Evolutionary conservation across 1,140 invertebrate genomes (phyloP).

Genomic region (Potamilus streckersoni): DNA sequence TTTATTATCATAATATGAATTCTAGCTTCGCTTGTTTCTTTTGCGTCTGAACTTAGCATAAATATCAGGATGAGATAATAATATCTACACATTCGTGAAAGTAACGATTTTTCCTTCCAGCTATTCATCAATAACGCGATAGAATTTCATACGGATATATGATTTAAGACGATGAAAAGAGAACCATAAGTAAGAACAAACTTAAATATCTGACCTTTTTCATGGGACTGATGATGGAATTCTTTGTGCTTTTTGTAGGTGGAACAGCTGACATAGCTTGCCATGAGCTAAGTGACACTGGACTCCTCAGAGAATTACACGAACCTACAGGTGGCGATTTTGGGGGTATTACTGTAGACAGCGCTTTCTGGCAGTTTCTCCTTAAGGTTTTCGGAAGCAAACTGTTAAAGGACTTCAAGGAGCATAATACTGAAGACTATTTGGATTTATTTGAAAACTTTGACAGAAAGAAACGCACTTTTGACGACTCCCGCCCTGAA

Average conservation of each 20-base stretch:
- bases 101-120: too few relatives aligned
- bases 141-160: too few relatives aligned
- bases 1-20: too few relatives aligned
- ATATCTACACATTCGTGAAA: too few relatives aligned
- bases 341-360: conserved; percentile 23
- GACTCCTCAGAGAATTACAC: conserved; percentile 8
- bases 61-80: too few relatives aligned
- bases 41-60: too few relatives aligned
- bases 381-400: conserved; percentile 4
- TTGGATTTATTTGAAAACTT: conserved; percentile 21
- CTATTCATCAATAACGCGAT: too few relatives aligned
- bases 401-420: conserved; percentile 10
- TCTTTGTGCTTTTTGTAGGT: conserved; percentile 2
- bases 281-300: conserved; percentile 7
- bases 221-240: too few relatives aligned
- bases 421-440: conserved; percentile 11
- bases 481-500: conserved; percentile 5
- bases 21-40: too few relatives aligned
- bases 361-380: neutral
- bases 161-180: too few relatives aligned
- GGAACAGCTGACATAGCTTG: conserved; percentile 22
- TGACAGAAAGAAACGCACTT: conserved; percentile 20
- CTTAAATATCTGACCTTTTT: too few relatives aligned
- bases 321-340: conserved; percentile 21
- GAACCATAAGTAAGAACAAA: too few relatives aligned